These are phyloP conservation scores for Seira sanloemensis DNA, from an alignment of 2,888 invertebrate genomes.

Conservation along the genomic window DNA sequence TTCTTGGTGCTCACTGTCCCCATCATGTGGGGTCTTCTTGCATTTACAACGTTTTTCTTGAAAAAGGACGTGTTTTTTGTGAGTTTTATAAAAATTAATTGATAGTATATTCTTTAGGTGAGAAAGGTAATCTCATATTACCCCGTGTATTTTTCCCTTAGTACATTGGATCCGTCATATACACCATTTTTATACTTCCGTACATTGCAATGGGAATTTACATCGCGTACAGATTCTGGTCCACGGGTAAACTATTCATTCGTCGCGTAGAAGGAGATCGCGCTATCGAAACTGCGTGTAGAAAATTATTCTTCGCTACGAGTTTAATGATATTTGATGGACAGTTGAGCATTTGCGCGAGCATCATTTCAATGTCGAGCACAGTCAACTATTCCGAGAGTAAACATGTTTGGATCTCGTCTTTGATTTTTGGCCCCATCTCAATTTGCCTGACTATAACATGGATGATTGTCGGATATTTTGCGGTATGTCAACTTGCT, in stretches of 20 bases:
- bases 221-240: slow-evolving; percentile 64
- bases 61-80: slow-evolving; percentile 68
- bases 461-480: slow-evolving; percentile 62
- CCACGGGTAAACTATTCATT: slow-evolving; percentile 60
- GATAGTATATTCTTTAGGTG: neutral
- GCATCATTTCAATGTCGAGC: slow-evolving; percentile 65
- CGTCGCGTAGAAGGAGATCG: slow-evolving; percentile 61
- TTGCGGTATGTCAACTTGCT: slow-evolving; percentile 60
- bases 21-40: slow-evolving; percentile 63
- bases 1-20: slow-evolving; percentile 62
- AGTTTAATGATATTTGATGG: slow-evolving; percentile 66
- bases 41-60: slow-evolving; percentile 66
- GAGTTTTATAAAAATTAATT: slow-evolving; percentile 28
- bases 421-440: slow-evolving; percentile 62
- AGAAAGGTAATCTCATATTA: neutral
- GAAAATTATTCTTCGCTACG: slow-evolving; percentile 64
- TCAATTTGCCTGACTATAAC: slow-evolving; percentile 49
- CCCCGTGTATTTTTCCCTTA: slow-evolving; percentile 8
- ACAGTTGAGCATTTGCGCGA: slow-evolving; percentile 62
- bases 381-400: slow-evolving; percentile 55
- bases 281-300: slow-evolving; percentile 51
- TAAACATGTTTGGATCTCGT: slow-evolving; percentile 58
- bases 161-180: slow-evolving; percentile 64
- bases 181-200: slow-evolving; percentile 57
- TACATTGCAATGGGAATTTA: slow-evolving; percentile 63